These are phyloP conservation scores for Drosophila quadrilineata DNA, from an alignment of 1,140 invertebrate species.

Conservation along the genomic window DNA sequence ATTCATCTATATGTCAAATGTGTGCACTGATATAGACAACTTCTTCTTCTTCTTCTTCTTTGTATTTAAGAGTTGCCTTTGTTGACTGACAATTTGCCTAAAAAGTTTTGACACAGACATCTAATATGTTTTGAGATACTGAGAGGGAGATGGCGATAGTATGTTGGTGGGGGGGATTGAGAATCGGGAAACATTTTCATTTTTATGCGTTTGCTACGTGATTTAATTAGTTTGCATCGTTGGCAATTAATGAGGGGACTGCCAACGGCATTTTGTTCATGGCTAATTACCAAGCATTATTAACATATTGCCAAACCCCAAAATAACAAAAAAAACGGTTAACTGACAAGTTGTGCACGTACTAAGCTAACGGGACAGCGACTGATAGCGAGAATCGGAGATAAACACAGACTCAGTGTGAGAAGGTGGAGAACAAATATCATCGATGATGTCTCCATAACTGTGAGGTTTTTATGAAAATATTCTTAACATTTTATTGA, in stretches of 20 bases:
- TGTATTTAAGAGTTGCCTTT: slow-evolving; percentile 22
- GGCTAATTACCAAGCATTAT: slow-evolving; percentile 62
- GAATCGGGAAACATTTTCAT: slow-evolving; percentile 52
- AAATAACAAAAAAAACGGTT: slow-evolving; percentile 8
- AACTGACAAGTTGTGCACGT: slow-evolving; percentile 28
- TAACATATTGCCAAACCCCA: slow-evolving; percentile 56
- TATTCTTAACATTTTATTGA: too few species aligned
- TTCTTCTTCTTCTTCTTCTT: slow-evolving; percentile 12
- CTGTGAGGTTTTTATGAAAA: too few species aligned
- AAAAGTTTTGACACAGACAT: slow-evolving; percentile 49
- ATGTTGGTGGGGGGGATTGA: background rate
- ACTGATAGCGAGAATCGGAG: background rate
- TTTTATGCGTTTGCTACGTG: slow-evolving; percentile 76
- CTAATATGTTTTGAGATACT: slow-evolving; percentile 17
- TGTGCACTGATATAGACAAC: slow-evolving; percentile 31
- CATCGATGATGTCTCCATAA: too few species aligned
- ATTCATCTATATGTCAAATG: slow-evolving; percentile 24
- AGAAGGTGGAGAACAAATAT: too few species aligned
- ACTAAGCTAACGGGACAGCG: background rate
- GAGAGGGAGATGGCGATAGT: background rate
- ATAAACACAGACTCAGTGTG: too few species aligned
- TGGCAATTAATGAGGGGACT: slow-evolving; percentile 42
- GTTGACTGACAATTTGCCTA: slow-evolving; percentile 66
- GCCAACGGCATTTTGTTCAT: slow-evolving; percentile 46
- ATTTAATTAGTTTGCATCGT: slow-evolving; percentile 69